A percentile compares a stretch with the other conserved stretches of the same genome.
Evolutionary conservation across 2,888 invertebrate genomes (phyloP).

Genomic region (Ferrisia virgata): DNA sequence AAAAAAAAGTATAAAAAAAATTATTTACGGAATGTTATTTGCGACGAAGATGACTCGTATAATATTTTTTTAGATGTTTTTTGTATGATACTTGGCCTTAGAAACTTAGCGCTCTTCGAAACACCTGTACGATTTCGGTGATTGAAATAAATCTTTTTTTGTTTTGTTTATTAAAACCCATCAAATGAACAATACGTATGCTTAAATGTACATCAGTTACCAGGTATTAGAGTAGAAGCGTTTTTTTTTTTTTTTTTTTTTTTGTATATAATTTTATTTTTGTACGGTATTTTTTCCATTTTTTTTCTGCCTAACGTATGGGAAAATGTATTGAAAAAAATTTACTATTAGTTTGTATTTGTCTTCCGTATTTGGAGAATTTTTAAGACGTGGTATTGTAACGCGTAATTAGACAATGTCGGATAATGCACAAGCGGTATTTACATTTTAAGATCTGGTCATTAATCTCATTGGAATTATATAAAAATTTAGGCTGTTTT

Average conservation of each 20-base stretch:
- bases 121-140: not conserved
- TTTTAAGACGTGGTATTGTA: not conserved
- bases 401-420: not conserved
- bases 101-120: not conserved
- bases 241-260: too few species aligned
- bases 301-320: not conserved
- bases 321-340: not conserved
- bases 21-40: too few species aligned
- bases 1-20: too few species aligned
- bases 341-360: not conserved
- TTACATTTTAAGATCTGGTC: constrained; percentile 8
- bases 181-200: constrained; percentile 8
- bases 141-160: not conserved
- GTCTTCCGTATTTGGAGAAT: constrained; percentile 1
- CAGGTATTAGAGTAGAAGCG: constrained; percentile 16
- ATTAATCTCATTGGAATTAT: constrained; percentile 20
- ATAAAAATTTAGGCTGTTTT: constrained; percentile 11
- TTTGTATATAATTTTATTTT: not conserved
- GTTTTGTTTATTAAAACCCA: not conserved
- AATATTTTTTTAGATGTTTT: too few species aligned
- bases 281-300: not conserved
- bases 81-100: not conserved
- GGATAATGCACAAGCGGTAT: constrained; percentile 23
- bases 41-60: not conserved
- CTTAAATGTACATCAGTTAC: constrained; percentile 7